phyloP scores from a whole-genome alignment of 2,113 vertebrate genomes.

The Bettongia penicillata region DNA sequence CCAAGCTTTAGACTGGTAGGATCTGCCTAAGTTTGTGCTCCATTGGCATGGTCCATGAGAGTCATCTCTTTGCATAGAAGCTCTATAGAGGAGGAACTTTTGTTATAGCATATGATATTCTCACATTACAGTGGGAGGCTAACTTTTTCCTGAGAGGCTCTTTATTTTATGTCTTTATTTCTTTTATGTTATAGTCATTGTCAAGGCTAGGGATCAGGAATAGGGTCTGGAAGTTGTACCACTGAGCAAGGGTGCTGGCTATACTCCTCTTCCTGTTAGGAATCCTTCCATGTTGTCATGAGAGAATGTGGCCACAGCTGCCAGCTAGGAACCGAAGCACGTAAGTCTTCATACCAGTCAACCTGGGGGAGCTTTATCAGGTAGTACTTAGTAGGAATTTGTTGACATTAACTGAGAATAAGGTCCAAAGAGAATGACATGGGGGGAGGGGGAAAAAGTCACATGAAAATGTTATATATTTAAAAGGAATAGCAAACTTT shows the following conservation, averaged over 20 bases:
- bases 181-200: neutral
- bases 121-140: neutral
- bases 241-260: neutral
- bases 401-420: neutral
- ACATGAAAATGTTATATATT: too few relatives aligned
- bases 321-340: neutral
- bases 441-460: too few relatives aligned
- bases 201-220: neutral
- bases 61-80: neutral
- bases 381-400: neutral
- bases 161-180: neutral
- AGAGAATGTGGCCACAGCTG: neutral
- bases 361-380: neutral
- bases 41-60: neutral
- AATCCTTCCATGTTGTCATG: neutral
- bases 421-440: neutral
- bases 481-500: too few relatives aligned
- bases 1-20: neutral
- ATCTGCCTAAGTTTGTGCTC: neutral
- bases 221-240: neutral
- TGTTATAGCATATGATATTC: neutral
- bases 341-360: neutral
- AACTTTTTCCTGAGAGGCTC: neutral
- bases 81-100: neutral
- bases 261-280: neutral